These are phyloP conservation scores for Bedellia somnulentella DNA, from an alignment of 2,888 invertebrate species.

Conservation along the genomic window DNA sequence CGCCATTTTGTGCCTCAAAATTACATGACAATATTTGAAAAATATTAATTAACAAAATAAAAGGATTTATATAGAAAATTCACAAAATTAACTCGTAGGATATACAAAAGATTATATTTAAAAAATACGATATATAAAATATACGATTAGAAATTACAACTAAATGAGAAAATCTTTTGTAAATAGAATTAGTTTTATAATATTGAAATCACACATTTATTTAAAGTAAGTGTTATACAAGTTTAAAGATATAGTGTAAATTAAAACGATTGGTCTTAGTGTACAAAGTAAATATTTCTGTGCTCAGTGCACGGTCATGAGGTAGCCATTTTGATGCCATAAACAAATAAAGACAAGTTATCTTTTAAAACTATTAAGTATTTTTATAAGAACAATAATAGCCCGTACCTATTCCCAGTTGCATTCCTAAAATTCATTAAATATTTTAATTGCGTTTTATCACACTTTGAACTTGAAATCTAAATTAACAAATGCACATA, in stretches of 20 bases:
- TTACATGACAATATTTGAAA: conserved; percentile 46
- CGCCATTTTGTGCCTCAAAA: conserved; percentile 50
- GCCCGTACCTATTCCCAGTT: too few species aligned
- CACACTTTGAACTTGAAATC: too few species aligned
- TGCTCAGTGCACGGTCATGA: conserved; percentile 56
- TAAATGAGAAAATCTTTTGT: not conserved
- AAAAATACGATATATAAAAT: not conserved
- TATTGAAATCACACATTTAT: conserved; percentile 3
- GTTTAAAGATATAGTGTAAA: conserved; percentile 35
- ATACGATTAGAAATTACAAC: not conserved
- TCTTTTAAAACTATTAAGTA: too few species aligned
- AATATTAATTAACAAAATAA: too few species aligned
- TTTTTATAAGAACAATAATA: too few species aligned
- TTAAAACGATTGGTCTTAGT: conserved; percentile 23
- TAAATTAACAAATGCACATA: too few species aligned
- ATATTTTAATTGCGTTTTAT: too few species aligned
- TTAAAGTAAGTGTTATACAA: conserved; percentile 25
- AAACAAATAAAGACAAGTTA: too few species aligned
- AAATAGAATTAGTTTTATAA: too few species aligned
- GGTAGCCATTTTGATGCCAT: conserved; percentile 60
- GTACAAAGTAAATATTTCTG: conserved; percentile 28
- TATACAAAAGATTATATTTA: not conserved
- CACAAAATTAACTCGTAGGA: too few species aligned
- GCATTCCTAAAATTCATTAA: too few species aligned
- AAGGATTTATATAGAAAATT: too few species aligned